These are phyloP conservation scores for Nibea coibor DNA, from an alignment of 2,113 vertebrate genomes.

Conservation along the genomic window DNA sequence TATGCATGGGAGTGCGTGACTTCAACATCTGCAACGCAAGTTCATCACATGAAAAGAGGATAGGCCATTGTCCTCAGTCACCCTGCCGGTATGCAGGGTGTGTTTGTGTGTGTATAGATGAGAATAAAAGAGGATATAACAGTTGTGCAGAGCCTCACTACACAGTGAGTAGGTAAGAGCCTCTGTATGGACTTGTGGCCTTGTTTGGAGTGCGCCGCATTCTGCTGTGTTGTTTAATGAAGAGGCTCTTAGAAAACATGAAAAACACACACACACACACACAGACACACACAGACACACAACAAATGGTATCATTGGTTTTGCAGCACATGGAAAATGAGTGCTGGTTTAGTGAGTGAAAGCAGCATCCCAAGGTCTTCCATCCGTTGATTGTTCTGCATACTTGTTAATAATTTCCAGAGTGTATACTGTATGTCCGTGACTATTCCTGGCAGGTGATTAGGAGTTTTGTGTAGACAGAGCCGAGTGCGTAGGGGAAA, in stretches of 20 bases:
- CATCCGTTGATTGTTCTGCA: conserved; percentile 57
- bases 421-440: conserved; percentile 34
- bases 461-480: conserved; percentile 56
- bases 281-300: conserved; percentile 18
- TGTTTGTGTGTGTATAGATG: conserved; percentile 44
- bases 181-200: conserved; percentile 74
- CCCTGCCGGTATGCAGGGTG: conserved; percentile 23
- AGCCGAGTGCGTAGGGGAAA: conserved; percentile 61
- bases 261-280: conserved; percentile 39
- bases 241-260: conserved; percentile 68
- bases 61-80: conserved; percentile 46
- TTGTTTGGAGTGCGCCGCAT: conserved; percentile 76
- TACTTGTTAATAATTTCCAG: conserved; percentile 64
- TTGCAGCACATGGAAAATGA: conserved; percentile 60
- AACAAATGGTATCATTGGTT: conserved; percentile 66
- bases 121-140: conserved; percentile 75
- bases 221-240: conserved; percentile 68
- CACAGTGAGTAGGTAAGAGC: conserved; percentile 69
- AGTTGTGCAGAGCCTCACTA: conserved; percentile 63
- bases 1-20: conserved; percentile 39
- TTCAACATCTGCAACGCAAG: conserved; percentile 27
- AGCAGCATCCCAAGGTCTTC: conserved; percentile 63
- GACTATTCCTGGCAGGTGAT: conserved; percentile 59
- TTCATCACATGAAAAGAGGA: conserved; percentile 49
- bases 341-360: conserved; percentile 53